Evolutionary conservation across 2,888 invertebrate genomes (phyloP).

Genomic region (Aromia moschata): DNA sequence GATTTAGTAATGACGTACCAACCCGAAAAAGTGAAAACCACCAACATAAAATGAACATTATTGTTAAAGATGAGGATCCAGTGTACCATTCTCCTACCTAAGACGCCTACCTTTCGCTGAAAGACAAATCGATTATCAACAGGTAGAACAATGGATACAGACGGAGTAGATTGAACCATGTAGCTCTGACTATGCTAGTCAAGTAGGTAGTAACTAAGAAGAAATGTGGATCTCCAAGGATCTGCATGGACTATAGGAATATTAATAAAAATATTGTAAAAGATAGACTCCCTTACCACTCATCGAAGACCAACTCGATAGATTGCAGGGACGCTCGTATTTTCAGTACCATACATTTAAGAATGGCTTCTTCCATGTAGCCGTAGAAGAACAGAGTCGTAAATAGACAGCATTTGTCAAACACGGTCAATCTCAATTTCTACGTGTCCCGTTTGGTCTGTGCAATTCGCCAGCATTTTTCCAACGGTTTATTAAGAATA

Average conservation of each 20-base stretch:
- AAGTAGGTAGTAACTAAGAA: conserved; percentile 30
- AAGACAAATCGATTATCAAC: conserved; percentile 27
- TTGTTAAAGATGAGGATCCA: conserved; percentile 28
- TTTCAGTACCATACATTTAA: conserved; percentile 52
- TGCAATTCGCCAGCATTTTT: conserved; percentile 27
- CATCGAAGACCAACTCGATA: conserved; percentile 56
- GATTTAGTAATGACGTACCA: conserved; percentile 29
- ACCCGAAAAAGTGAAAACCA: conserved; percentile 6
- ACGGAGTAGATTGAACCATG: conserved; percentile 31
- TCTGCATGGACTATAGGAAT: conserved; percentile 33
- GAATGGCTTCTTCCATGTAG: conserved; percentile 56
- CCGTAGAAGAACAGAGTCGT: conserved; percentile 41
- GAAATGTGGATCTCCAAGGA: conserved; percentile 29
- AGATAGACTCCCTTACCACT: conserved; percentile 52
- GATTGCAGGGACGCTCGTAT: conserved; percentile 41
- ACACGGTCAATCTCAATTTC: conserved; percentile 57
- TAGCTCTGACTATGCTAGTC: conserved; percentile 34
- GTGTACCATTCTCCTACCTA: conserved; percentile 31
- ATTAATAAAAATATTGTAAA: conserved; percentile 35
- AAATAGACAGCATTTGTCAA: conserved; percentile 59
- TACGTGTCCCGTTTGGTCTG: conserved; percentile 58
- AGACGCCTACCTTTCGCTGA: conserved; percentile 35
- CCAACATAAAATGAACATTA: conserved; percentile 20
- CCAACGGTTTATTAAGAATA: too few relatives aligned
- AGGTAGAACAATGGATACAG: conserved; percentile 35